These are phyloP conservation scores for Diabrotica undecimpunctata DNA, from an alignment of 1,140 invertebrate genomes.

Conservation along the genomic window DNA sequence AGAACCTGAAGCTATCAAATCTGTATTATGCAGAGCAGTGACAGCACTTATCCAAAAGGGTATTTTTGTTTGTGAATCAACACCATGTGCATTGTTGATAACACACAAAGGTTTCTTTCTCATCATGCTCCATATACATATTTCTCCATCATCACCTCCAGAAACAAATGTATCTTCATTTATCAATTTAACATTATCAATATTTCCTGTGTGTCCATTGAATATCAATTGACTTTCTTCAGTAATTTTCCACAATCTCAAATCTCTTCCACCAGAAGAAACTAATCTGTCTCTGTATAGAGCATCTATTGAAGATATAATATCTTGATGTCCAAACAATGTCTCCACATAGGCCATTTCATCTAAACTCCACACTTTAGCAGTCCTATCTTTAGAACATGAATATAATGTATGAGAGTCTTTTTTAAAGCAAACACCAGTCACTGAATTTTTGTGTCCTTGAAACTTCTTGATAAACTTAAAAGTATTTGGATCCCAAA, in stretches of 20 bases:
- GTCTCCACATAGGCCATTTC: slow-evolving; percentile 96
- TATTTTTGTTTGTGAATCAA: slow-evolving; percentile 56
- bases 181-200: slow-evolving; percentile 84
- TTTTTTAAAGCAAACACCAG: slow-evolving; percentile 81
- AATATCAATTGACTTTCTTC: slow-evolving; percentile 96
- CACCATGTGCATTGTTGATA: slow-evolving; percentile 74
- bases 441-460: slow-evolving; percentile 71
- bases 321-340: slow-evolving; percentile 88
- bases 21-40: slow-evolving; percentile 77
- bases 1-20: slow-evolving; percentile 89
- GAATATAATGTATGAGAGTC: slow-evolving; percentile 88
- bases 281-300: slow-evolving; percentile 79
- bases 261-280: slow-evolving; percentile 84
- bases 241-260: slow-evolving; percentile 92
- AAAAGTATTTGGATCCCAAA: slow-evolving; percentile 78
- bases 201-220: slow-evolving; percentile 74
- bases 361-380: slow-evolving; percentile 91
- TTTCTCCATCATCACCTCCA: slow-evolving; percentile 80
- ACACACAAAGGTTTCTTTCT: slow-evolving; percentile 86
- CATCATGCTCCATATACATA: slow-evolving; percentile 81
- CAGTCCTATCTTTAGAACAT: slow-evolving; percentile 74
- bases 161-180: slow-evolving; percentile 92
- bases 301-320: slow-evolving; percentile 87
- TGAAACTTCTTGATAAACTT: slow-evolving; percentile 77
- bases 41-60: slow-evolving; percentile 85